Conservation (phyloP, 2,888 invertebrate genomes). For the Melanostoma scalare region DNA sequence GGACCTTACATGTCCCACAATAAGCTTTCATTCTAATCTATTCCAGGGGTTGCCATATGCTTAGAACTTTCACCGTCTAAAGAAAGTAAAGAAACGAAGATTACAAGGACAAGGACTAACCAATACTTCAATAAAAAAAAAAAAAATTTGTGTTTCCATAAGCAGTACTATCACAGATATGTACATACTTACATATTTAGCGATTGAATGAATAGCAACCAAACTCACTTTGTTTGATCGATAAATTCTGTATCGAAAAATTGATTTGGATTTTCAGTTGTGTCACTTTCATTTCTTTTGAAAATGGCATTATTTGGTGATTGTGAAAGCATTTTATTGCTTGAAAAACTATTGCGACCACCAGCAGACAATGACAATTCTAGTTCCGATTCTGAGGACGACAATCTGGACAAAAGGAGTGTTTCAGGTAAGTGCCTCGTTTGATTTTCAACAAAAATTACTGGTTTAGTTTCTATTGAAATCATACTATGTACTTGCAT, state of each 20-base stretch:
- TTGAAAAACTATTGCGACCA: constrained; percentile 77
- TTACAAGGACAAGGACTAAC: too few species aligned
- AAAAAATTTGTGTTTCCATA: constrained; percentile 24
- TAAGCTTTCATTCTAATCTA: too few species aligned
- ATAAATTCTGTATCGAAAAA: background rate
- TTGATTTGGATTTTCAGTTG: background rate
- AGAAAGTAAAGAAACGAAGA: too few species aligned
- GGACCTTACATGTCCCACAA: too few species aligned
- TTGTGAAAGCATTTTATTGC: constrained; percentile 77
- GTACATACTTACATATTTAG: too few species aligned
- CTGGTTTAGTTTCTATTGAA: background rate
- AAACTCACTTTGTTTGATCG: constrained; percentile 31
- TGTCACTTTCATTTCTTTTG: background rate
- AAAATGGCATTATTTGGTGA: constrained; percentile 80
- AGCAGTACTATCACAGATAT: background rate
- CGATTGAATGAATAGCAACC: background rate
- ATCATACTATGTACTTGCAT: background rate
- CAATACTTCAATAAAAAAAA: background rate
- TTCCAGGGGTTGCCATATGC: too few species aligned
- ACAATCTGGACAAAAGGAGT: constrained; percentile 70
- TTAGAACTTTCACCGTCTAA: too few species aligned
- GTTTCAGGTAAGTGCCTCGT: constrained; percentile 75
- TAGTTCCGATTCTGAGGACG: constrained; percentile 79
- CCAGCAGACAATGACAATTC: constrained; percentile 75
- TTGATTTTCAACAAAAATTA: background rate